Base-by-base conservation (phyloP, 92 coral and sea anemone species). In the Phymanthus crucifer region DNA sequence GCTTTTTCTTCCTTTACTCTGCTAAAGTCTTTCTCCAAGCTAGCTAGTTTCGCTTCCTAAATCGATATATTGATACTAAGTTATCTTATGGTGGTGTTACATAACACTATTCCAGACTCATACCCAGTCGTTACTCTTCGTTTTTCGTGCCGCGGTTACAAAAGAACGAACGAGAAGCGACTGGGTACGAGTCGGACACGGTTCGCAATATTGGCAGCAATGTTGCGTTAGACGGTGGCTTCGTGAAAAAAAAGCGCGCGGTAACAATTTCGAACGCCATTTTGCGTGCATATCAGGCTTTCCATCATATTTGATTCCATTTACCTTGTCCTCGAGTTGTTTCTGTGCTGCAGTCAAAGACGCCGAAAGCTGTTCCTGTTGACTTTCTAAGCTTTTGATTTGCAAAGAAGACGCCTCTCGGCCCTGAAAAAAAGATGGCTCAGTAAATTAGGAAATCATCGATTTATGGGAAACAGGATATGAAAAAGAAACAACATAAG, bases 271-370 rank as follows among this genome's bases (percentile, higher is more conserved):
- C n/a, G n/a, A n/a, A n/a, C n/a, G n/a, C n/a, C n/a, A n/a, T n/a
- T n/a, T n/a, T n/a, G n/a, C n/a, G n/a, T n/a, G n/a, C n/a, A n/a
- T n/a, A n/a, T n/a, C n/a, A n/a, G n/a, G n/a, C n/a, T n/a, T n/a
- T n/a, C n/a, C n/a, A n/a, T n/a, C n/a, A n/a, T n/a, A 19, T n/a
- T 24, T 58, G 6, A 29, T 13, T 0, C 6, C 33, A 32, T 83
- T 40, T 16, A 92, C 97, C 90, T 87, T 92, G 38, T 92, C 97
- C 32, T 92, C 91, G 45, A 90, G 45, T 26, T 81, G 84, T 13
- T 89, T 76, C 77, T 87, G 91, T 31, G 94, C 83, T 12, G 90
- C 73, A 0, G 91, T 54, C 77, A 92, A 72, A 57, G 35, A 84
- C 47, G 78, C 43, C 3, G 85, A 46, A 0, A 92, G 74, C 67